phyloP scores from a whole-genome alignment of 2,113 vertebrate species.

The Campylomormyrus numenius region DNA sequence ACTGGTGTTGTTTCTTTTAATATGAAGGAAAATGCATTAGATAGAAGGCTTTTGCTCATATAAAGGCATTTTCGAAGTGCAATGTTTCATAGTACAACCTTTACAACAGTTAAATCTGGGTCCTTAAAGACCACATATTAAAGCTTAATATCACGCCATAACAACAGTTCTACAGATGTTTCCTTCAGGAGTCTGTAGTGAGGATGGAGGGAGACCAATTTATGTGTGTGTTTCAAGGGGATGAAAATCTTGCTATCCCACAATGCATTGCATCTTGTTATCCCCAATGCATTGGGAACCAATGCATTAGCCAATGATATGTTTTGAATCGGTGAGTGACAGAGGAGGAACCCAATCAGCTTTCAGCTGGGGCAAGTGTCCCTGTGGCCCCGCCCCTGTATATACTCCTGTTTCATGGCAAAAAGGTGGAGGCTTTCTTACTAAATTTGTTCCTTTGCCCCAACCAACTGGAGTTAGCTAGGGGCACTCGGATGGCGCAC shows the following conservation, averaged over 20 bases:
- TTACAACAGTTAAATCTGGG: not conserved
- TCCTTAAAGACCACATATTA: not conserved
- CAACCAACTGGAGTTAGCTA: not conserved
- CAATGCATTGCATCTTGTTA: not conserved
- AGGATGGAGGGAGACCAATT: not conserved
- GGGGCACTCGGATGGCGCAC: conserved; percentile 18
- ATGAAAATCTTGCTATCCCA: not conserved
- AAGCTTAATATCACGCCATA: not conserved
- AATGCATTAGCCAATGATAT: not conserved
- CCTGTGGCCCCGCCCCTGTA: not conserved
- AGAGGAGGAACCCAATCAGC: not conserved
- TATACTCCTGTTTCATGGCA: not conserved
- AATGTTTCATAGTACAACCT: not conserved
- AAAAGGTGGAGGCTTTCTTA: not conserved
- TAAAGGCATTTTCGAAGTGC: not conserved
- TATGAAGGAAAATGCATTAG: not conserved
- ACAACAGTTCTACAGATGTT: not conserved
- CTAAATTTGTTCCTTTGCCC: not conserved
- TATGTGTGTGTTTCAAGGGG: not conserved
- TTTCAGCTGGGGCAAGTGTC: not conserved
- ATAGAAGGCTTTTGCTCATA: not conserved
- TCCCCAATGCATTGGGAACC: not conserved
- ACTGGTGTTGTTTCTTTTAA: not conserved
- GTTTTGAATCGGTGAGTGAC: not conserved
- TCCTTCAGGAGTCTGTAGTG: not conserved